Percentiles rank a stretch among this genome's conserved stretches.
phyloP scores from a whole-genome alignment of 2,888 invertebrate genomes.

The Allacma fusca region DNA sequence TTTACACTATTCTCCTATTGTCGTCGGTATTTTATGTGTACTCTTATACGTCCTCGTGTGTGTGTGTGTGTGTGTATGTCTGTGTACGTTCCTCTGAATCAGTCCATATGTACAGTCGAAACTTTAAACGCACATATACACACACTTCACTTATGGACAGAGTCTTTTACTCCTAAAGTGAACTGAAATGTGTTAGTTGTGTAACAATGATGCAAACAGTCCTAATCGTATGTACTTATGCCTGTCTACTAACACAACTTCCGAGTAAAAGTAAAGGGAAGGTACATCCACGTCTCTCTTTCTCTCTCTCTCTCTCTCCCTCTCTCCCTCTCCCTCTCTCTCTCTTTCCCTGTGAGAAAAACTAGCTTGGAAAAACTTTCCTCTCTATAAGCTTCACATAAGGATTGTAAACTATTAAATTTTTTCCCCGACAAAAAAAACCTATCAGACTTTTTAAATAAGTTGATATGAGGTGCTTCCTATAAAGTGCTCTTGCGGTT shows the following conservation, averaged over 20 bases:
- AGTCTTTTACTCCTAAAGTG: not conserved
- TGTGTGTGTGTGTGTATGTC: not conserved
- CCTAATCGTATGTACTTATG: not conserved
- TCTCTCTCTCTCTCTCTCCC: not conserved
- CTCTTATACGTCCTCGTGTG: too few species aligned
- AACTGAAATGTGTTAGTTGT: conserved; percentile 7
- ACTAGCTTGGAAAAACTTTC: conserved; percentile 6
- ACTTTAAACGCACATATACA: not conserved
- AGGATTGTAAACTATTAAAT: conserved; percentile 2
- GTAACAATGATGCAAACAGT: conserved; percentile 11
- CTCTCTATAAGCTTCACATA: not conserved
- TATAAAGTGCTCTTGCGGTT: not conserved
- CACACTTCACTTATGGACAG: conserved; percentile 7
- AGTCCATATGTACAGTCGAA: not conserved
- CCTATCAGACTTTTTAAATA: not conserved
- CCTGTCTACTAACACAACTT: not conserved
- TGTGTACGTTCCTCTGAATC: conserved; percentile 7
- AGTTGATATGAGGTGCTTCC: not conserved
- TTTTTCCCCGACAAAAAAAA: not conserved
- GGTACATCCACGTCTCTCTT: not conserved
- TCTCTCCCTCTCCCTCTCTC: not conserved
- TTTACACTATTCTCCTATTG: conserved; percentile 30
- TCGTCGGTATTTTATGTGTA: conserved; percentile 15
- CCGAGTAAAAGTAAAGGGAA: not conserved
- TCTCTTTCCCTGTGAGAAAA: conserved; percentile 1